Evolutionary conservation across 2,113 vertebrate genomes (phyloP), one percentile per base, ranked within the genome.

Genomic region (Muntiacus reevesi): DNA sequence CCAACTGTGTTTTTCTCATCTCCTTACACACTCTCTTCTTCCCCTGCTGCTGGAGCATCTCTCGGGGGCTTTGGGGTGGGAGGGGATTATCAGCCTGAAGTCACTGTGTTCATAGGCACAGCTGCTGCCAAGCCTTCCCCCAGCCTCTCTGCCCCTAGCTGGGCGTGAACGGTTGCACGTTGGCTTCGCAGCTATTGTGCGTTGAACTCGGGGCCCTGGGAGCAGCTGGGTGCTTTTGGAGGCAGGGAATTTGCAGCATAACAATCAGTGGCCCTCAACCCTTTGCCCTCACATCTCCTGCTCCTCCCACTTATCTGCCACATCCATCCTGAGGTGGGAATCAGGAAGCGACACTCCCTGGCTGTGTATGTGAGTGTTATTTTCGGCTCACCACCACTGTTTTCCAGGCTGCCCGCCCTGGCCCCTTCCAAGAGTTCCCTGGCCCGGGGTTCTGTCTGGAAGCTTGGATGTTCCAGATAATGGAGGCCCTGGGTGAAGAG

Each of bases 301-400:
- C 89, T 60, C 95, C 84, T 85, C 79, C 93, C 93, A 47, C 47
- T 59, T 30, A 96, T 95, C 97, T 97, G 89, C 40, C 78, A 76
- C 86, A 60, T 67, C 91, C 94, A 94, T 93, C 96, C 96, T 87
- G 94, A 88, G 91, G 83, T 71, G 59, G 97, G 95, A 92, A 86
- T 97, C 50, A 92, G 97, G 96, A 98, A 97, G 85, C 30, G 84
- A 85, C 90, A 14, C 96, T 89, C 91, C 98, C 96, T 30, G 43
- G 21, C 93, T 54, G 14, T 64, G 54, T 14, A 3, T 50, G 45
- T 33, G 45, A 14, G 3, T 71, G 85, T 89, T 94, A 59, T 92
- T 95, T 89, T 95, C 89, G 91, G 94, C 50, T 52, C 40, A 5
- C 50, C 30, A 78, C 60, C 57, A 25, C 87, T 19, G 16, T 84